phyloP scores from a whole-genome alignment of 2,888 invertebrate species.

The Heliconius aoede region DNA sequence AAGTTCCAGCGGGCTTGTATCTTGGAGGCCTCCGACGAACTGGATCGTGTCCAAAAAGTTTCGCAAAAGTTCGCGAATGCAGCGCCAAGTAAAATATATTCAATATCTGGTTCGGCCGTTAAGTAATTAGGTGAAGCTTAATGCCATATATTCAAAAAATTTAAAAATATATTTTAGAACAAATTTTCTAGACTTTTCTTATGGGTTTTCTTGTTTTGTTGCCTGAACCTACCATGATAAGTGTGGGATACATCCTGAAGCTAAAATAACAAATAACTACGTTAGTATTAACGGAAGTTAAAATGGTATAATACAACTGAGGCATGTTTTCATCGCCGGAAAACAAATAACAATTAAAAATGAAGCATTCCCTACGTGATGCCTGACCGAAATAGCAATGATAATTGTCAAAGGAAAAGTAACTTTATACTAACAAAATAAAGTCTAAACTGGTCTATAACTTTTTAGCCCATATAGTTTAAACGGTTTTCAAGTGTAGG shows the following conservation, averaged over 20 bases:
- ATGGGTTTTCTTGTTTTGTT: too few species aligned
- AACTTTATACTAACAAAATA: constrained; percentile 47
- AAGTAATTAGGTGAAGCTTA: neutral
- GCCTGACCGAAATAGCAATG: constrained; percentile 38
- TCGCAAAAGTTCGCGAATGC: constrained; percentile 29
- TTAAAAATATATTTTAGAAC: too few species aligned
- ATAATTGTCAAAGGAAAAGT: neutral
- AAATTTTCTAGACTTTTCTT: too few species aligned
- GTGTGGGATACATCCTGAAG: neutral
- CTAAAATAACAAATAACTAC: neutral
- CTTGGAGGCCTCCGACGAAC: constrained; percentile 33
- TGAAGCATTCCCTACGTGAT: constrained; percentile 48
- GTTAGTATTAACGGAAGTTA: constrained; percentile 2
- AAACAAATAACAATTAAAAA: constrained; percentile 51
- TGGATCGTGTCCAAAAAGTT: constrained; percentile 40
- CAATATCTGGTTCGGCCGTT: neutral
- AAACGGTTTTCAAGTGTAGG: constrained; percentile 38
- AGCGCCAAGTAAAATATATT: constrained; percentile 25
- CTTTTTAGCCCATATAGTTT: constrained; percentile 26
- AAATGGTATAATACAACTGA: constrained; percentile 34
- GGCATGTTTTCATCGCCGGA: constrained; percentile 46
- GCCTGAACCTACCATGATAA: neutral
- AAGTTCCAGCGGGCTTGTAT: constrained; percentile 41
- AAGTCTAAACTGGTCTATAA: neutral
- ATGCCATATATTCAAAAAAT: neutral